Percentiles rank a stretch among this genome's conserved stretches.
These are phyloP conservation scores for Microcebus jonahi DNA, from an alignment of 2,113 vertebrate genomes.

Conservation along the genomic window DNA sequence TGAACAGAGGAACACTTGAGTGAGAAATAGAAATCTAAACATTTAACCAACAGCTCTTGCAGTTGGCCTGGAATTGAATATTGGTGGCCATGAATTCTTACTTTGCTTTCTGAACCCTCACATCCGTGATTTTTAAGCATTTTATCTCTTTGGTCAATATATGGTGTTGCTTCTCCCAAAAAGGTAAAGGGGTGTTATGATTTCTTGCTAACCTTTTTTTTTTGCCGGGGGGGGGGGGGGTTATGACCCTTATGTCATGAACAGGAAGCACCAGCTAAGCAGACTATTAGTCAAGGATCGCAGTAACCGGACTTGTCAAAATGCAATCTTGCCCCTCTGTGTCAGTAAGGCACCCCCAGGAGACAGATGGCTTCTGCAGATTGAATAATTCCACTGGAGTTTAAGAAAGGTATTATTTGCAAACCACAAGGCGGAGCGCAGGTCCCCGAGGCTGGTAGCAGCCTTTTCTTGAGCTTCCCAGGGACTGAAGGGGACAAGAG, in stretches of 20 bases:
- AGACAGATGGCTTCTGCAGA: conserved; percentile 53
- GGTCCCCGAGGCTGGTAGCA: background rate
- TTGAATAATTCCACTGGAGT: conserved; percentile 43
- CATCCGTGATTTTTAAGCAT: background rate
- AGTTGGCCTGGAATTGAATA: background rate
- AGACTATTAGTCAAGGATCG: conserved; percentile 44
- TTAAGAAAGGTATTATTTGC: conserved; percentile 63
- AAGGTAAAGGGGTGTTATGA: background rate
- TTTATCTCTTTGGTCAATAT: background rate
- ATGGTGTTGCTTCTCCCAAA: background rate
- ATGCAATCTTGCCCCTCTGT: conserved; percentile 34
- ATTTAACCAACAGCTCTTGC: background rate
- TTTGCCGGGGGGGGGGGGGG: background rate
- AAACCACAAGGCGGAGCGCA: background rate
- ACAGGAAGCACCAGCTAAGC: background rate
- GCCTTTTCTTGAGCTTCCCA: background rate
- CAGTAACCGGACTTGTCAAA: conserved; percentile 45
- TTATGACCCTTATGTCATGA: background rate
- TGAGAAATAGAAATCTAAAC: background rate
- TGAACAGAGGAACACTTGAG: background rate
- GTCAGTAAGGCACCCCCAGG: background rate
- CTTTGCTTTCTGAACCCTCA: conserved; percentile 7
- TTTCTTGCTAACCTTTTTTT: conserved; percentile 5
- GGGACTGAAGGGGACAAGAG: background rate
- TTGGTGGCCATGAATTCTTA: background rate